Base-by-base conservation (phyloP, 2,113 vertebrate species). In the Notarius quadriscutis region DNA sequence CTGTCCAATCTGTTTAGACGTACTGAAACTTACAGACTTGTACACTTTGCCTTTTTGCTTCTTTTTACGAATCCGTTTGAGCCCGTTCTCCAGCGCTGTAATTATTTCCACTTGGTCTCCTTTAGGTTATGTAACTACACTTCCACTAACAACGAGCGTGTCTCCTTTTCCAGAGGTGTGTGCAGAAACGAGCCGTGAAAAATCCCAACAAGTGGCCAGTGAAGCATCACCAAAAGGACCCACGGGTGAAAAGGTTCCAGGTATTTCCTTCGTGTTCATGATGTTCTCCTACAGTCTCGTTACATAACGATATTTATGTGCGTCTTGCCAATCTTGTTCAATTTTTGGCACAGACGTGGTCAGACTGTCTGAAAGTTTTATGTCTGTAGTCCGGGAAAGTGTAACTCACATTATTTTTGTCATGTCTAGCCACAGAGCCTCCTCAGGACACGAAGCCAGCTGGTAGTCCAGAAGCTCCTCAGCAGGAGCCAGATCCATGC, bases 361-460 rank as follows among this genome's bases (percentile, higher is more conserved):
- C 55, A 34, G 55, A 12, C 67, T 72, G 83, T 69, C 69, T 72
- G 50, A 25, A 74, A 58, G 67, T 74, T 78, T 78, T 51, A 55
- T 86, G 75, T 65, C 11, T 57, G 60, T 12, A n/a, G 48, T 41
- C 9, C 18, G 17, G 48, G 53, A 82, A 50, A 82, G 34, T 48
- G 34, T 18, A 75, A 51, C 81, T 67, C 34, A 77, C 50, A 5
- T 34, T 77, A 27, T 62, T 22, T 82, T 87, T 62, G 34, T 86
- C 41, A 18, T 83, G 17, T 71, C 20, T 83, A 77, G 86, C 92
- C 93, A 91, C 93, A 91, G 91, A 83, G 58, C 83, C 86, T 89
- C 87, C 85, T 90, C 88, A 91, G 57, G 88, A 92, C 83, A 83
- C 86, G 57, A 86, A 91, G 57, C 74, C 88, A 81, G 90, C 90